phyloP scores from a whole-genome alignment of 2,113 vertebrate species.

The Tetraodon nigroviridis region DNA sequence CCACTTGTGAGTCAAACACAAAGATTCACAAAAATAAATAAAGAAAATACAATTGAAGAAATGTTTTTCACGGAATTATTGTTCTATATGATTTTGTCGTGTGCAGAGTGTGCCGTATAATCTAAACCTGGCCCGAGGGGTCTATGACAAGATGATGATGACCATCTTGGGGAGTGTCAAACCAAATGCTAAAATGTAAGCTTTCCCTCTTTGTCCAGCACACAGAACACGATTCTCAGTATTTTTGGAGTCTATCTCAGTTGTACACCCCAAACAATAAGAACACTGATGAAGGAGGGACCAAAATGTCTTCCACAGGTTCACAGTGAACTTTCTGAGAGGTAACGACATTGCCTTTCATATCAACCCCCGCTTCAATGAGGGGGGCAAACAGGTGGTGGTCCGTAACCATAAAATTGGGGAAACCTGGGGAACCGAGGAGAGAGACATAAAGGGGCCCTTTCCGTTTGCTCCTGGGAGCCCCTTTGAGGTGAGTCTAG shows the following conservation, averaged over 20 bases:
- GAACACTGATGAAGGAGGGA: too few species aligned
- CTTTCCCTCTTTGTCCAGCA: background rate
- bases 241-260: background rate
- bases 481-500: constrained; percentile 73
- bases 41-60: background rate
- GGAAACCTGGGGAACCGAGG: constrained; percentile 73
- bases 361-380: constrained; percentile 76
- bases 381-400: constrained; percentile 67
- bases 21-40: background rate
- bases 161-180: constrained; percentile 75
- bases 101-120: constrained; percentile 74
- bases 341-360: constrained; percentile 77
- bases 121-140: constrained; percentile 70
- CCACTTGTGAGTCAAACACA: constrained; percentile 64
- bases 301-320: constrained; percentile 52
- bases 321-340: constrained; percentile 76
- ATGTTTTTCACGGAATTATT: background rate
- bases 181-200: constrained; percentile 75
- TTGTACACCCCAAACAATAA: background rate
- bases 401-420: constrained; percentile 75
- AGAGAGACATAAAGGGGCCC: constrained; percentile 66
- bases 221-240: background rate
- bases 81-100: background rate
- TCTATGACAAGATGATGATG: constrained; percentile 78
- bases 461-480: constrained; percentile 72